Base-by-base conservation (phyloP, 2,113 vertebrate genomes). In the Ictalurus punctatus region DNA sequence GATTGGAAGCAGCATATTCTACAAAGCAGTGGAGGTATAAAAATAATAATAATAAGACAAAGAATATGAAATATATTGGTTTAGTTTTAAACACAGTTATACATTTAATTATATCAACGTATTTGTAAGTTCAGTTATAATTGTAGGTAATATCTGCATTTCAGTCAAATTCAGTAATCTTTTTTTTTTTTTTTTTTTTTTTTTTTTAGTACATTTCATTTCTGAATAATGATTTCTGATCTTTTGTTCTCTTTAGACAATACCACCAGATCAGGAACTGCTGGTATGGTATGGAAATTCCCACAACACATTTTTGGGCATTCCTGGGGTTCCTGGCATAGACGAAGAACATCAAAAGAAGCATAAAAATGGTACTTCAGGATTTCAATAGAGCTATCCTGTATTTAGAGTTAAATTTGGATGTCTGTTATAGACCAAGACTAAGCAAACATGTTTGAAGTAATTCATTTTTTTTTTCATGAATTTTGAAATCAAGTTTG, bases 211-310 rank as follows among this genome's bases (percentile, higher is more conserved):
- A 19, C 9, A 44, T 80, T 59, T 54, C 1, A 52, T 81, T 73
- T 87, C 13, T 54, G 23, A 25, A 86, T 86, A 65, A 61, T 82
- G 1, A 48, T 61, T 61, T 52, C 6, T 17, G 6, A 27, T 27
- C 1, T 48, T 48, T 30, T 56, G 30, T 74, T 37, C 87, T 59
- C 40, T 87, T 16, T 89, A 99, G 98, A 99, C 98, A 67, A 98
- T 99, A 89, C 98, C 98, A 27, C 98, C 98, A 0, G 98, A 99
- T 90, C 98, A 99, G 94, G 98, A 99, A 90, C 94, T 99, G 89
- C 95, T 99, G 80, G 98, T 99, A 56, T 99, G 98, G 98, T 99
- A 99, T 0, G 97, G 98, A 67, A 99, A 99, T 93, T 98, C 98
- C 0, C 98, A 99, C 90, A 99, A 97, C 93, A 99, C 97, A 16